Base-by-base conservation (phyloP, 2,888 invertebrate genomes). In the Cerastis rubricosa region DNA sequence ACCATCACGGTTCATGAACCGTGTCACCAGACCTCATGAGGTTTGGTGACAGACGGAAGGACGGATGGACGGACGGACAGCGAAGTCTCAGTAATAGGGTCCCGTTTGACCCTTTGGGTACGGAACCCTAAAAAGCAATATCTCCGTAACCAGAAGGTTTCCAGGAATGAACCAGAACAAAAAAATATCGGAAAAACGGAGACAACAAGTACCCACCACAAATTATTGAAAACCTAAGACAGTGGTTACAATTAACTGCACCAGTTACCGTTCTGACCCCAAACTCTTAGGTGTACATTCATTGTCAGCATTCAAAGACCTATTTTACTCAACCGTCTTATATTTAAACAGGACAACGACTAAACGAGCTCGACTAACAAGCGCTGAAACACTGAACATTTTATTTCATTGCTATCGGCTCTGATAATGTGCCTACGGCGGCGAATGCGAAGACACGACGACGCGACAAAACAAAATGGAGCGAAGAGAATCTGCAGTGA, bases 401-500 rank as follows among this genome's bases (percentile, higher is more conserved):
- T 72, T 71, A 72, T 72, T 73, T 43, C 73, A 71, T 45, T 45
- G 71, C 71, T 54, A 71, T 71, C 71, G 72, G 14, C 71, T n/a
- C n/a, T 71, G 71, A 71, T 54, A 71, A 71, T 45, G 71, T 45
- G 71, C 54, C 43, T 54, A 43, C 43, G 29, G 51, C 43, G n/a
- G 43, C 43, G 43, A 73, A 71, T n/a, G 29, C 29, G 71, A 70
- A 43, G 70, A 69, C 40, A 40, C 40, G 43, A 57, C 9, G 6
- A 22, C 11, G 35, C 19, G 40, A 68, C 71, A 70, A 72, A 72
- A 70, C 71, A 70, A 72, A 72, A 70, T 72, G 71, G 70, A 70
- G 71, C 25, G 70, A 70, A 68, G 25, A 51, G 25, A 19, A 47
- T 40, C 11, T 70, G 7, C 22, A 19, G 17, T 11, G 25, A 71